Conservation (phyloP, 1,140 invertebrate species). For the Liolophura sinensis region DNA sequence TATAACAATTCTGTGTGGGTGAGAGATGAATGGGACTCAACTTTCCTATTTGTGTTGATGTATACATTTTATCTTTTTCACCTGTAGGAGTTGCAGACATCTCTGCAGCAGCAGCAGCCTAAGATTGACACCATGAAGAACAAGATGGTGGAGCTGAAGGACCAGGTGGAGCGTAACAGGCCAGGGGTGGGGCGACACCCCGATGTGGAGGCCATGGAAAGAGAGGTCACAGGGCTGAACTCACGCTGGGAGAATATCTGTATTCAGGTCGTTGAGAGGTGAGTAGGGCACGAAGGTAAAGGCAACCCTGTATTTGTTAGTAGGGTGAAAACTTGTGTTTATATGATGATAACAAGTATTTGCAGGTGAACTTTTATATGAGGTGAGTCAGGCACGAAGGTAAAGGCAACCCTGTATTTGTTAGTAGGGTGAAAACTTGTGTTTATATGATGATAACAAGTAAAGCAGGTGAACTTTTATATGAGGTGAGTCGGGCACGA, state of each 20-base stretch:
- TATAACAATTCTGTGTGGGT: too few species aligned
- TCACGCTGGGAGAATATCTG: slow-evolving; percentile 90
- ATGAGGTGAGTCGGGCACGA: slow-evolving; percentile 64
- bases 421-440: background rate
- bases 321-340: background rate
- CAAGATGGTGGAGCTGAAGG: slow-evolving; percentile 82
- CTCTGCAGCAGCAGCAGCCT: slow-evolving; percentile 62
- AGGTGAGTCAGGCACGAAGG: slow-evolving; percentile 63
- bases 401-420: background rate
- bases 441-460: too few species aligned
- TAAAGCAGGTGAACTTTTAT: too few species aligned
- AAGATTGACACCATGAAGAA: slow-evolving; percentile 84
- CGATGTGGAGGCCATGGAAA: slow-evolving; percentile 91
- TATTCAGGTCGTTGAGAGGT: slow-evolving; percentile 88
- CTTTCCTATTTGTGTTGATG: background rate
- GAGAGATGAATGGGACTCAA: too few species aligned
- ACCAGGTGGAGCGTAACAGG: slow-evolving; percentile 83
- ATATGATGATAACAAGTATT: too few species aligned
- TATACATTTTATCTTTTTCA: background rate
- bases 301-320: background rate
- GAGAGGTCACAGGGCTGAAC: slow-evolving; percentile 86
- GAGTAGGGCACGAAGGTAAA: slow-evolving; percentile 17
- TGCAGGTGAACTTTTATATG: too few species aligned
- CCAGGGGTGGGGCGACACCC: slow-evolving; percentile 67
- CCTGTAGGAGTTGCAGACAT: slow-evolving; percentile 67